A percentile compares a stretch with the other conserved stretches of the same genome.
Evolutionary conservation across 2,888 invertebrate genomes (phyloP).

Genomic region (Cheilosia grossa): DNA sequence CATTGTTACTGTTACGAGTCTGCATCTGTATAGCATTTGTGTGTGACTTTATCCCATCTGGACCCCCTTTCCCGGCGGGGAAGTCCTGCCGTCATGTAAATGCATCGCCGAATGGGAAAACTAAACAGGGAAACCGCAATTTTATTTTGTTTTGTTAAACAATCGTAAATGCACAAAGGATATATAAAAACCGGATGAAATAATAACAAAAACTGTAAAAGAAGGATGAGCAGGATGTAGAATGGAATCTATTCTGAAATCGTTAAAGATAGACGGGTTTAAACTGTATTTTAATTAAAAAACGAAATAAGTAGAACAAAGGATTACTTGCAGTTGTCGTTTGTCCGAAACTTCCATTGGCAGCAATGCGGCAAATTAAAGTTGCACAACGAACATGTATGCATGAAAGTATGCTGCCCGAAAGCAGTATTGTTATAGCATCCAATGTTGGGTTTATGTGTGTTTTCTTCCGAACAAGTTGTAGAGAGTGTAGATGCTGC

Average conservation of each 20-base stretch:
- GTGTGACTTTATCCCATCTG: conserved; percentile 8
- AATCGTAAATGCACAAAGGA: neutral
- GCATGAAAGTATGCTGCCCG: neutral
- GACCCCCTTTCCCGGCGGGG: neutral
- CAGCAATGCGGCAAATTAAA: conserved; percentile 16
- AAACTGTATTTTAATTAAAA: conserved; percentile 31
- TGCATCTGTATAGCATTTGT: conserved; percentile 40
- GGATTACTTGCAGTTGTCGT: conserved; percentile 30
- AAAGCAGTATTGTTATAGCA: neutral
- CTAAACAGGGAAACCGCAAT: conserved; percentile 31
- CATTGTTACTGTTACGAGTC: conserved; percentile 54
- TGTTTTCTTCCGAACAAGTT: neutral
- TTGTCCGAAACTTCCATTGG: neutral
- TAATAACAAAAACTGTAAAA: conserved; percentile 20
- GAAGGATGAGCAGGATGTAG: conserved; percentile 22
- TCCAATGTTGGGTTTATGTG: conserved; percentile 8
- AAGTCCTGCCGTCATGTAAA: conserved; percentile 14
- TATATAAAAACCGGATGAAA: conserved; percentile 5
- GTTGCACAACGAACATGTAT: neutral
- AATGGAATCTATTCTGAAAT: conserved; percentile 28
- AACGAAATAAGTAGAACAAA: conserved; percentile 19
- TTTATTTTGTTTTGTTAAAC: neutral
- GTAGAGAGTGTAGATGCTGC: neutral
- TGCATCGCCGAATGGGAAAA: conserved; percentile 29
- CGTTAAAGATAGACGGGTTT: conserved; percentile 26